Evolutionary conservation across 2,113 vertebrate species (phyloP).

Genomic region (Tylochromis polylepis): DNA sequence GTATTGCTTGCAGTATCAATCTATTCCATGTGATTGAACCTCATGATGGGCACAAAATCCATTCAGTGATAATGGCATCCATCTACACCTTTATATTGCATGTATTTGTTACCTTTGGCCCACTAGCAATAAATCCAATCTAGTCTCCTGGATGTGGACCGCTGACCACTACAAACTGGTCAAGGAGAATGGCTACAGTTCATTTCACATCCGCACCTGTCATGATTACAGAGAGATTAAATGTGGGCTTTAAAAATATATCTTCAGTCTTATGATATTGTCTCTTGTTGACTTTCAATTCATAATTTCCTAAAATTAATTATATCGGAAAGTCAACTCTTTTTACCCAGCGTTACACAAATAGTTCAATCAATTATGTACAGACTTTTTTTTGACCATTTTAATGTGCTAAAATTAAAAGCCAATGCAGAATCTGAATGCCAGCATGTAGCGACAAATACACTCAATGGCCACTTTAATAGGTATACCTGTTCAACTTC

Average conservation of each 20-base stretch:
- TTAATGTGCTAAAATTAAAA: background rate
- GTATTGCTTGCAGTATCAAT: slow-evolving; percentile 69
- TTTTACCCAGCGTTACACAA: background rate
- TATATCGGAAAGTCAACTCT: background rate
- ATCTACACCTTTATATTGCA: slow-evolving; percentile 67
- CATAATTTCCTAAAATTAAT: background rate
- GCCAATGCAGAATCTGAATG: background rate
- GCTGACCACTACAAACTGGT: slow-evolving; percentile 73
- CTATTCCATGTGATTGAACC: slow-evolving; percentile 72
- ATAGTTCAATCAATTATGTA: background rate
- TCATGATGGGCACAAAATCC: slow-evolving; percentile 69
- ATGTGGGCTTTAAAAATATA: background rate
- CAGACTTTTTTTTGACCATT: background rate
- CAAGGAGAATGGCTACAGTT: slow-evolving; percentile 73
- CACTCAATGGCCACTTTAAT: background rate
- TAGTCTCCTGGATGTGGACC: slow-evolving; percentile 72
- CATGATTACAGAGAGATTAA: slow-evolving; percentile 64
- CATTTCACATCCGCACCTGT: slow-evolving; percentile 63
- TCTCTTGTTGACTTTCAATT: background rate
- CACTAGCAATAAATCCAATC: slow-evolving; percentile 77
- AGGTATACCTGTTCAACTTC: background rate
- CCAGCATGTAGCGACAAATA: background rate
- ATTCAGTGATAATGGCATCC: slow-evolving; percentile 68
- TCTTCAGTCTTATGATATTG: background rate
- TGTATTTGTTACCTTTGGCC: slow-evolving; percentile 79